phyloP scores from a whole-genome alignment of 2,888 invertebrate genomes.

The Muscina levida region DNA sequence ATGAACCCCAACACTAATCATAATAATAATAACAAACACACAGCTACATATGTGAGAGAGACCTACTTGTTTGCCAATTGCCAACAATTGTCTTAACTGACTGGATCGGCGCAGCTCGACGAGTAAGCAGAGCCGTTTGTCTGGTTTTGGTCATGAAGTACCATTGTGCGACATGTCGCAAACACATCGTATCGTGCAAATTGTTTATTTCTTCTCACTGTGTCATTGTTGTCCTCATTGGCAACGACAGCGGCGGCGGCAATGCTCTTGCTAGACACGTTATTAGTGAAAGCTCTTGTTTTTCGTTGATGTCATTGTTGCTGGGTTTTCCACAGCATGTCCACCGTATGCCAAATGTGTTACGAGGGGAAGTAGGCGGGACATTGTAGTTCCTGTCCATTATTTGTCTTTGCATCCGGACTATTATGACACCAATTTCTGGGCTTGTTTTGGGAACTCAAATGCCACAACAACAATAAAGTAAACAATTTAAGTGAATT shows the following conservation, averaged over 20 bases:
- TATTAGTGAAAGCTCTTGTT: conserved; percentile 38
- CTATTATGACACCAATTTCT: no score
- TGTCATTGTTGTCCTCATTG: conserved; percentile 38
- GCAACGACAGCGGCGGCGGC: neutral
- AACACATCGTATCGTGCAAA: conserved; percentile 54
- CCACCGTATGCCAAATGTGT: conserved; percentile 9
- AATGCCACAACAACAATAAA: neutral
- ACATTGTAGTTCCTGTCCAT: neutral
- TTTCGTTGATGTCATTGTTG: neutral
- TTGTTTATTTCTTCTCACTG: conserved; percentile 50
- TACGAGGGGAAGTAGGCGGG: neutral
- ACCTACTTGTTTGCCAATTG: conserved; percentile 62
- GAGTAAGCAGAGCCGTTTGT: conserved; percentile 10
- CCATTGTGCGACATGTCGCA: neutral
- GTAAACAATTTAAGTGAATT: no score
- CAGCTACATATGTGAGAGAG: no score
- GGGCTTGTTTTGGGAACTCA: neutral
- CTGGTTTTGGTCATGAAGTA: neutral
- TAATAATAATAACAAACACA: conserved; percentile 23
- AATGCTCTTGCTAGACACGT: conserved; percentile 15
- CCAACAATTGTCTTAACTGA: conserved; percentile 41
- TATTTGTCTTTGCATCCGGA: no score
- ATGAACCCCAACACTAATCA: conserved; percentile 24
- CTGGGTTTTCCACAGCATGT: neutral
- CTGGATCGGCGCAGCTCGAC: neutral